Conservation (phyloP, 1,140 invertebrate species). For the Aphelinus atriplicis region DNA sequence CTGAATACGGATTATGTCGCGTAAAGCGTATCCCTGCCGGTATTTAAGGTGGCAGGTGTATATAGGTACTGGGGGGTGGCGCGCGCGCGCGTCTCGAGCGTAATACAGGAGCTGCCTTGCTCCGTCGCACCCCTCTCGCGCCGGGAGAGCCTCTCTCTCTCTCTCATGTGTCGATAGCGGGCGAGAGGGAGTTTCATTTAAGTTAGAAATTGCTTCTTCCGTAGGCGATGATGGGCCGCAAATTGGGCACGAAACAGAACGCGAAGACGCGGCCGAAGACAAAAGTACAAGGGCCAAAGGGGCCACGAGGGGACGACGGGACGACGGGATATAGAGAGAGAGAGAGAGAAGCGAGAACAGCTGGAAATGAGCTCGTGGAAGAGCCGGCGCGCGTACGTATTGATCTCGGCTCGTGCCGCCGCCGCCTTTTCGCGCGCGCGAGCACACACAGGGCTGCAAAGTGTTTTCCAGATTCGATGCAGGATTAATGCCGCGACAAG, state of each 20-base stretch:
- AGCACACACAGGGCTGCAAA: background rate
- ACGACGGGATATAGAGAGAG: background rate
- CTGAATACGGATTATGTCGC: no score
- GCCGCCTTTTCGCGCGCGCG: background rate
- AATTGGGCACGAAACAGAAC: conserved; percentile 64
- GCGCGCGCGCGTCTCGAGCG: background rate
- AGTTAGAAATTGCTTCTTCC: conserved; percentile 68
- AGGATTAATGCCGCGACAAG: no score
- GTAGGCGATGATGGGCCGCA: conserved; percentile 66
- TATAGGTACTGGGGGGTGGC: background rate
- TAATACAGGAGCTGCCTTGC: no score
- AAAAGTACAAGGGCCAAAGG: background rate
- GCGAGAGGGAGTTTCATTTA: conserved; percentile 65
- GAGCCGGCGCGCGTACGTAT: background rate
- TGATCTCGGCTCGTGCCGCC: background rate
- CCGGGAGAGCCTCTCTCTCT: conserved; percentile 5
- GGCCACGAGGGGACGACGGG: background rate
- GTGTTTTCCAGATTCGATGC: no score
- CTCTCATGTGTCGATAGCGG: conserved; percentile 31
- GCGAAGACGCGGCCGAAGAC: conserved; percentile 44
- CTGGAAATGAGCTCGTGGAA: conserved; percentile 44
- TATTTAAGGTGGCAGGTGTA: no score
- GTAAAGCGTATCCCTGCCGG: no score
- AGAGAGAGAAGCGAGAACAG: conserved; percentile 37
- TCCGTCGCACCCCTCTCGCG: no score